phyloP scores from a whole-genome alignment of 2,888 invertebrate genomes.

The Conops quadrifasciatus region DNA sequence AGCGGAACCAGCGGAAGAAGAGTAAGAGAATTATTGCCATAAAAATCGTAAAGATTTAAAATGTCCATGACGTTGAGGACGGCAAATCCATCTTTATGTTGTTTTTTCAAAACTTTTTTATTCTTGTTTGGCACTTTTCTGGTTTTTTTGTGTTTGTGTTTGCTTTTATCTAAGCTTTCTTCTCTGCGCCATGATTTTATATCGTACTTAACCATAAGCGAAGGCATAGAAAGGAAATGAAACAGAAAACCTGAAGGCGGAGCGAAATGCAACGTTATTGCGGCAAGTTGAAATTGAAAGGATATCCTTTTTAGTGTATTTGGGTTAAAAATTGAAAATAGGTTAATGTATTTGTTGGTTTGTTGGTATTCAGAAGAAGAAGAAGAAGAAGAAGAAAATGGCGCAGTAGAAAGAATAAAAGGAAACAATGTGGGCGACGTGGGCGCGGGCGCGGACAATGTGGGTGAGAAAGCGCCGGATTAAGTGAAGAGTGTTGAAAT shows the following conservation, averaged over 20 bases:
- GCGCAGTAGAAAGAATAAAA: background rate
- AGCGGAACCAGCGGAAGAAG: too few relatives aligned
- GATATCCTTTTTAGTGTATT: conserved; percentile 32
- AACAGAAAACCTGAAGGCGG: background rate
- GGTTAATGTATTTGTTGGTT: conserved; percentile 22
- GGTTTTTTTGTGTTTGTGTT: background rate
- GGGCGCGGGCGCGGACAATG: background rate
- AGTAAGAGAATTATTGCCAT: background rate
- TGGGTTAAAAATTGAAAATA: conserved; percentile 29
- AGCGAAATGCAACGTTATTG: background rate
- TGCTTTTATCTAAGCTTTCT: background rate
- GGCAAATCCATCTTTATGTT: too few relatives aligned
- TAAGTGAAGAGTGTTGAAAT: too few relatives aligned
- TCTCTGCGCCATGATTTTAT: background rate
- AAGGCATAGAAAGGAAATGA: background rate
- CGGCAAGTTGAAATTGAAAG: conserved; percentile 25
- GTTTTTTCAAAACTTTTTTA: background rate
- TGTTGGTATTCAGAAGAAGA: background rate
- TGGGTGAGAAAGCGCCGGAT: too few relatives aligned
- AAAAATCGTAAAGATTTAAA: background rate
- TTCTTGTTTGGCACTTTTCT: background rate
- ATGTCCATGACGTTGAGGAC: background rate
- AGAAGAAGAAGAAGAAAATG: background rate
- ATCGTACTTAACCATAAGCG: background rate
- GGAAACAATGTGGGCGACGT: background rate